Percentiles rank a stretch among this genome's conserved stretches.
These are phyloP conservation scores for Thymelicus sylvestris DNA, from an alignment of 2,888 invertebrate species.

Conservation along the genomic window DNA sequence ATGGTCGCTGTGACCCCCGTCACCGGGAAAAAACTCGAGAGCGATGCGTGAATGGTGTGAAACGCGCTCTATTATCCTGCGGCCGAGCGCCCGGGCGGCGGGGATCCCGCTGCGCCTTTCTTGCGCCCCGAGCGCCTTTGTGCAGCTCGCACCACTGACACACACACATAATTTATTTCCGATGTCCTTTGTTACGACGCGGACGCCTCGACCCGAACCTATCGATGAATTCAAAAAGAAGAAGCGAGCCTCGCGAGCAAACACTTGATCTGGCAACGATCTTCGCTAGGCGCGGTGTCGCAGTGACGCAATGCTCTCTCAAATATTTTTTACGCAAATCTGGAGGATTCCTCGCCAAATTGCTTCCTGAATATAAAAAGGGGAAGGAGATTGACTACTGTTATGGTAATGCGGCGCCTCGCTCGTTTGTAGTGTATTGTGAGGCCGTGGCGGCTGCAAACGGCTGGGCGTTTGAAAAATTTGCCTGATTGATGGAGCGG, in stretches of 20 bases:
- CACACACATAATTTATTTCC: slow-evolving; percentile 51
- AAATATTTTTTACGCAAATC: slow-evolving; percentile 47
- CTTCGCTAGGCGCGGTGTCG: not conserved
- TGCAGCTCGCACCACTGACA: slow-evolving; percentile 52
- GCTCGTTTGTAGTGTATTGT: slow-evolving; percentile 57
- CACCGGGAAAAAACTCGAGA: slow-evolving; percentile 60
- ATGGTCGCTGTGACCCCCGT: slow-evolving; percentile 67
- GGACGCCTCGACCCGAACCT: slow-evolving; percentile 37
- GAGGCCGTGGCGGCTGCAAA: slow-evolving; percentile 30
- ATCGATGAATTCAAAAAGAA: slow-evolving; percentile 39
- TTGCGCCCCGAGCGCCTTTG: slow-evolving; percentile 56
- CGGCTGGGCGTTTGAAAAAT: slow-evolving; percentile 19
- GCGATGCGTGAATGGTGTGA: slow-evolving; percentile 71
- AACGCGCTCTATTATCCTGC: slow-evolving; percentile 65
- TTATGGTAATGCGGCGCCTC: slow-evolving; percentile 59
- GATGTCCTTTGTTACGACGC: slow-evolving; percentile 47
- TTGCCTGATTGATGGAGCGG: slow-evolving; percentile 24
- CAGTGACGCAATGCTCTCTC: slow-evolving; percentile 20
- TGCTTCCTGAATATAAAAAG: slow-evolving; percentile 65
- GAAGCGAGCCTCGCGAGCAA: slow-evolving; percentile 41
- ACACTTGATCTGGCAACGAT: slow-evolving; percentile 37
- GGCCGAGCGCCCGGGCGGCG: slow-evolving; percentile 38
- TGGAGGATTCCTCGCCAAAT: slow-evolving; percentile 53
- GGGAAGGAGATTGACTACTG: slow-evolving; percentile 54
- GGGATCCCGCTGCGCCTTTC: slow-evolving; percentile 71